Percentiles rank a stretch among this genome's conserved stretches.
Evolutionary conservation across 2,113 vertebrate species (phyloP).

Genomic region (Falcunculus frontatus): DNA sequence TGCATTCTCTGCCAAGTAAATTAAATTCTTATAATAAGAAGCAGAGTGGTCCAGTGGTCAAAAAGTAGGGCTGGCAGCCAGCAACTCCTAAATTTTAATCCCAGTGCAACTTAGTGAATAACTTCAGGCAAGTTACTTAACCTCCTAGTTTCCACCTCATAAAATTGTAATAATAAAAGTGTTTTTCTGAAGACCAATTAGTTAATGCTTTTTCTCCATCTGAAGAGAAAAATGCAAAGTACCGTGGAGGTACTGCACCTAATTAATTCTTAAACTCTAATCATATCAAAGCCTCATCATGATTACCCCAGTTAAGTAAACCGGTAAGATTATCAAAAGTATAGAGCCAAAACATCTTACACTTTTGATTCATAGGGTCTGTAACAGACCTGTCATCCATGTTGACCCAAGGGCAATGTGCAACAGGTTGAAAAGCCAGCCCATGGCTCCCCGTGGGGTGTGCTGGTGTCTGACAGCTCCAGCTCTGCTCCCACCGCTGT

Average conservation of each 20-base stretch:
- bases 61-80: conserved; percentile 24
- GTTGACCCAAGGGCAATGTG: background rate
- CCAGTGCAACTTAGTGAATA: conserved; percentile 16
- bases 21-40: conserved; percentile 49
- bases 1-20: conserved; percentile 43
- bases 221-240: conserved; percentile 6
- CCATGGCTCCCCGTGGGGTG: accelerated
- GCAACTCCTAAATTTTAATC: conserved; percentile 56
- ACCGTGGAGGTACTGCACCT: background rate
- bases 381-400: accelerated
- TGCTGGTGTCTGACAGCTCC: background rate
- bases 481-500: background rate
- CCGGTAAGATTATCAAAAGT: background rate
- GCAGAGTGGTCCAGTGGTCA: background rate
- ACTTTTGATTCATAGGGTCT: background rate
- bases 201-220: conserved; percentile 14
- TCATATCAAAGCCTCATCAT: background rate
- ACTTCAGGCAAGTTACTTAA: conserved; percentile 58
- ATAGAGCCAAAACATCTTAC: background rate
- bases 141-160: conserved; percentile 49
- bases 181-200: conserved; percentile 51
- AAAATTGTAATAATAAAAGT: conserved; percentile 45
- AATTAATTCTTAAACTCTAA: conserved; percentile 25
- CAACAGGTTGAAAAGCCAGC: background rate
- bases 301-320: background rate